Percentiles rank a stretch among this genome's conserved stretches.
Evolutionary conservation across 2,888 invertebrate genomes (phyloP).

Genomic region (Latrodectus elegans): DNA sequence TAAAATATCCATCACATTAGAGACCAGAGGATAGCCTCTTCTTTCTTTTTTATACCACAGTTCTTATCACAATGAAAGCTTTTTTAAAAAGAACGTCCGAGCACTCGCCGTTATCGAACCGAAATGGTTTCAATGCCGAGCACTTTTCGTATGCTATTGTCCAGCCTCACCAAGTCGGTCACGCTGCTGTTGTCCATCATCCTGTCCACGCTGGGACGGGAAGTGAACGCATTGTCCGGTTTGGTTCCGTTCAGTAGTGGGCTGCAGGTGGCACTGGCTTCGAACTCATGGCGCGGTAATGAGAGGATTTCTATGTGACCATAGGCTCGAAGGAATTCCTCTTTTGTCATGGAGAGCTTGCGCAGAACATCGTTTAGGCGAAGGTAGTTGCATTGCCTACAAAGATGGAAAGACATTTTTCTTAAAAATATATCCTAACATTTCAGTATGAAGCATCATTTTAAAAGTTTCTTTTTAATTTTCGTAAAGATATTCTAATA

Average conservation of each 20-base stretch:
- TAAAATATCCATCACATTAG: neutral
- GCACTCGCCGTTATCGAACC: conserved; percentile 49
- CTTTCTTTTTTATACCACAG: neutral
- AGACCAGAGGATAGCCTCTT: neutral
- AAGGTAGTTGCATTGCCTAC: conserved; percentile 70
- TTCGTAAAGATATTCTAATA: neutral
- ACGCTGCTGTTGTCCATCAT: conserved; percentile 23
- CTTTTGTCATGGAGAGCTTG: conserved; percentile 69
- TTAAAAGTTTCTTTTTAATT: neutral
- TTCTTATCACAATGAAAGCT: conserved; percentile 5
- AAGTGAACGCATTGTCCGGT: conserved; percentile 21
- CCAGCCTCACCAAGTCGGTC: conserved; percentile 82
- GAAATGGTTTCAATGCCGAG: conserved; percentile 85
- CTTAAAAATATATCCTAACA: neutral
- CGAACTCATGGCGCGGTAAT: conserved; percentile 67
- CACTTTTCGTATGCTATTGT: conserved; percentile 87
- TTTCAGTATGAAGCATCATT: neutral
- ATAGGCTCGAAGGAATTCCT: conserved; percentile 61
- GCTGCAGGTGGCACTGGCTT: conserved; percentile 68
- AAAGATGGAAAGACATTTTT: conserved; percentile 18
- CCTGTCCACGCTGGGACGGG: conserved; percentile 9
- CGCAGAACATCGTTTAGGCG: conserved; percentile 71
- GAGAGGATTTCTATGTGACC: conserved; percentile 67
- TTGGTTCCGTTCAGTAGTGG: conserved; percentile 63
- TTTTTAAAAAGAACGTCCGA: neutral